phyloP scores from a whole-genome alignment of 2,113 vertebrate species.

The Lucifuga dentata region DNA sequence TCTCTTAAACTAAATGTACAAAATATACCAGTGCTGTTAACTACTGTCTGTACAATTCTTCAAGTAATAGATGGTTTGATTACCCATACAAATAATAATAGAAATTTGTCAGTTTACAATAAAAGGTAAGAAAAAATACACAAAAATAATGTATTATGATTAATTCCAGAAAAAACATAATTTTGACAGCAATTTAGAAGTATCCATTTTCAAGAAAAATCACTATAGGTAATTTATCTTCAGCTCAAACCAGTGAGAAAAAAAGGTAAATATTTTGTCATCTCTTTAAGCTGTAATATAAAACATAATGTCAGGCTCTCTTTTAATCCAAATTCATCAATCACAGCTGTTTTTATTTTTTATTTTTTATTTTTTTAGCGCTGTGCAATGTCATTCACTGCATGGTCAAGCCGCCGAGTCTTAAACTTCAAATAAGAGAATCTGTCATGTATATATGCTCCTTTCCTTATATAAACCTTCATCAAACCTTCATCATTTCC shows the following conservation, averaged over 20 bases:
- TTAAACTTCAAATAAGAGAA: conserved; percentile 9
- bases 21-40: neutral
- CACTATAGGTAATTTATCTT: neutral
- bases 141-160: neutral
- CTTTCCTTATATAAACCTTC: conserved; percentile 13
- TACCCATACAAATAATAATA: neutral
- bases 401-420: conserved; percentile 9
- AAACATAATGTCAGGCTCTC: neutral
- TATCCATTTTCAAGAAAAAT: no score
- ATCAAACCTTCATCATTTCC: conserved; percentile 40
- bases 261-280: neutral
- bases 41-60: neutral
- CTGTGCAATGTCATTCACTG: neutral
- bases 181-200: no score
- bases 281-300: neutral
- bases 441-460: conserved; percentile 18
- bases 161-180: no score
- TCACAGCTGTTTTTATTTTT: neutral
- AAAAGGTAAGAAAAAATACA: neutral
- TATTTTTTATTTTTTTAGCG: no score
- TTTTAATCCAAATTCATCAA: neutral
- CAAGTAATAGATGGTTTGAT: neutral
- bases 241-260: neutral
- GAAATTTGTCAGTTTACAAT: neutral
- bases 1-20: neutral